Conservation (phyloP, 2,797 vertebrate genomes). For the Enteromius fasciolatus region DNA sequence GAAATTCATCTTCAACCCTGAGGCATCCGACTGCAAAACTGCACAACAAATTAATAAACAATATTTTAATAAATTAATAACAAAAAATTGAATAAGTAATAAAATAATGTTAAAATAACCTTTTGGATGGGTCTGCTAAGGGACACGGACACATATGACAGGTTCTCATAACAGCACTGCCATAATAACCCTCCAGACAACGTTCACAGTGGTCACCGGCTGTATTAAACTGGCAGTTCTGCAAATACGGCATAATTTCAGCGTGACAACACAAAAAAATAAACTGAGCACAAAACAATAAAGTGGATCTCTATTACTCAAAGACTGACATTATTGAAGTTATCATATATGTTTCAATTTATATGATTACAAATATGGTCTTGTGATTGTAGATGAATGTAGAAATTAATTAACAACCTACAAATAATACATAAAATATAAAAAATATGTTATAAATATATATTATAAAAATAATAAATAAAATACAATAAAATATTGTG, state of each 20-base stretch:
- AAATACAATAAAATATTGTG: not conserved
- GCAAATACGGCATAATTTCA: slow-evolving; percentile 5
- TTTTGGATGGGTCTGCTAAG: slow-evolving; percentile 75
- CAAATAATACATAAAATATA: not conserved
- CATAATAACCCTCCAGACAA: slow-evolving; percentile 84
- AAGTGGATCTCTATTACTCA: too few species aligned
- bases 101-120: slow-evolving; percentile 60
- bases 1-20: slow-evolving; percentile 55
- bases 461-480: not conserved
- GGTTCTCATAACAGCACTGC: slow-evolving; percentile 74
- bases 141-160: slow-evolving; percentile 85
- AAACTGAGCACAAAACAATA: not conserved
- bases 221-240: slow-evolving; percentile 85
- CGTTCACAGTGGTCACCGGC: slow-evolving; percentile 81
- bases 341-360: not conserved
- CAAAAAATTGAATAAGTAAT: not conserved
- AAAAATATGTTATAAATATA: not conserved
- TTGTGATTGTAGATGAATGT: not conserved
- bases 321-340: not conserved
- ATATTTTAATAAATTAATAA: not conserved
- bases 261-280: not conserved
- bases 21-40: slow-evolving; percentile 69
- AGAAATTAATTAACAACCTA: not conserved
- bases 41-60: slow-evolving; percentile 17
- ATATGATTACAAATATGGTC: not conserved